Evolutionary conservation across 2,888 invertebrate genomes (phyloP), one percentile per base, ranked within the genome.

Genomic region (Rotaria magnacalcarata): DNA sequence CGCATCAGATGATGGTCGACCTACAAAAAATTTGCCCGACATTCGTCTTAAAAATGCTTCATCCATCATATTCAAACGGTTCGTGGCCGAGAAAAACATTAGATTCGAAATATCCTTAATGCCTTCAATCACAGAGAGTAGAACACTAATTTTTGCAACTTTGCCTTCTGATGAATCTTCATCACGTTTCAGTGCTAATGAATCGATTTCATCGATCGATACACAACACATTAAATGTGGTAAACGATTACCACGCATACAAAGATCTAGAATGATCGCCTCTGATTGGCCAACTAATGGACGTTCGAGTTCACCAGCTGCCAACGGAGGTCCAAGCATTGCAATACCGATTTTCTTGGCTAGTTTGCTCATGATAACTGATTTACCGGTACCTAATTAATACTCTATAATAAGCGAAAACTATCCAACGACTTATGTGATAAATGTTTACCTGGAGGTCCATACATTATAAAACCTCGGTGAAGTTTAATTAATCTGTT

Each of bases 401-500:
- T 50, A 50, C 50, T 50, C 50, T 50, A 34, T 34, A 34, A 34
- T 34, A 34, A 34, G 34, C 34, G 34, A 34, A 34, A 34, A 34
- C 34, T 34, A 50, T 50, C 50, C 14, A 50, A 11, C 14, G 10
- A 50, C 8, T 50, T 11, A 27, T 8, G 14, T 75, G 8, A 52
- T 52, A 16, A 16, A 14, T 52, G 52, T 52, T 52, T 80, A 80
- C 80, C 80, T 47, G 80, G 80, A 19, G 80, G 80, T 24, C 80
- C 80, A 47, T 80, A 80, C 80, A 80, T 80, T n/a, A 80, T 80
- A 47, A 80, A 80, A 10, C 80, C 80, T 80, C 80, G 43, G 47
- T 80, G 80, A 2, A 3, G n/a, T 80, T 80, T 24, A 5, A 80
- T 19, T 47, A 80, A 47, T 6, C 47, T 80, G 47, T 14, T 24